These are phyloP conservation scores for Maniola hyperantus DNA, from an alignment of 2,888 invertebrate genomes.

Conservation along the genomic window DNA sequence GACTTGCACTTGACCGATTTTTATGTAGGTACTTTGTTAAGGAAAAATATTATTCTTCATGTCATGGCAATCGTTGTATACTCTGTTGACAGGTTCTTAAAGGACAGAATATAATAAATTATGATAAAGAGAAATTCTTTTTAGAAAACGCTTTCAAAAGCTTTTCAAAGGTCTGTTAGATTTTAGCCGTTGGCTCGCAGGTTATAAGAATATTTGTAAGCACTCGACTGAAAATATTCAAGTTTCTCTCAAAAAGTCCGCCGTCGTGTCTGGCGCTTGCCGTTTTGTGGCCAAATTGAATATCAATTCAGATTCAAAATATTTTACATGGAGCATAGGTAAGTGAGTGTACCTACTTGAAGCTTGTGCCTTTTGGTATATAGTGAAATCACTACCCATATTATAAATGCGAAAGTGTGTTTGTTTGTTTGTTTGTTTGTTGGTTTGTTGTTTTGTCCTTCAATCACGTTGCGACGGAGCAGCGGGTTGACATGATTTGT, in stretches of 20 bases:
- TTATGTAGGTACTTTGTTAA: too few relatives aligned
- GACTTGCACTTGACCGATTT: too few relatives aligned
- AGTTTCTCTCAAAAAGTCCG: conserved; percentile 38
- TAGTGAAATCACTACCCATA: background rate
- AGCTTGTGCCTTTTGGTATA: background rate
- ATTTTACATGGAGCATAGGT: conserved; percentile 26
- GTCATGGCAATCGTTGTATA: too few relatives aligned
- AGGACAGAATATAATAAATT: background rate
- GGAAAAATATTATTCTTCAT: too few relatives aligned
- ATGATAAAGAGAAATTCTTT: conserved; percentile 12
- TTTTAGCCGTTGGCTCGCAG: conserved; percentile 37
- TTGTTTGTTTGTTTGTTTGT: too few relatives aligned
- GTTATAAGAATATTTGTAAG: conserved; percentile 43
- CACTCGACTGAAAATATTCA: conserved; percentile 44
- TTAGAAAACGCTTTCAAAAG: conserved; percentile 20
- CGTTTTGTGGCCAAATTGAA: conserved; percentile 42
- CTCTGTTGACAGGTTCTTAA: too few relatives aligned
- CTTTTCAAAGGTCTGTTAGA: conserved; percentile 35
- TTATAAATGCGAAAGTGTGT: too few relatives aligned
- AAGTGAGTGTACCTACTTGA: conserved; percentile 23
- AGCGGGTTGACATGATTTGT: too few relatives aligned
- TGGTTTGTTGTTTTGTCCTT: background rate
- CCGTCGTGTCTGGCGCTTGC: conserved; percentile 38
- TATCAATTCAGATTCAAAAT: conserved; percentile 37
- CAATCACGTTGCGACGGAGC: too few relatives aligned